Conservation (phyloP, 1,140 invertebrate genomes). For the Hycleus phaleratus region DNA sequence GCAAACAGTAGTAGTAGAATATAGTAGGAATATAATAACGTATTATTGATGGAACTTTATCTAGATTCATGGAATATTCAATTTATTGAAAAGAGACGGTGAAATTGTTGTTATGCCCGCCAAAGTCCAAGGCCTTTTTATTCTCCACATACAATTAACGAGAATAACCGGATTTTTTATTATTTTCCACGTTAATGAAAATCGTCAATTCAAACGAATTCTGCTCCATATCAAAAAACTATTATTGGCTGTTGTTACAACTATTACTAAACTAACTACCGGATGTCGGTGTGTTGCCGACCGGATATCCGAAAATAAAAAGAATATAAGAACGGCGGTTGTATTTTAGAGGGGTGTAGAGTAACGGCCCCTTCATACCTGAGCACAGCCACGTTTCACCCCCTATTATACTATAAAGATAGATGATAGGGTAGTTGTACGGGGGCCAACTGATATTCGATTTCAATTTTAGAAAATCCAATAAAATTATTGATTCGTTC, state of each 20-base stretch:
- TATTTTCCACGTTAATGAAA: neutral
- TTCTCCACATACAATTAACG: no score
- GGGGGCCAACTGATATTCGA: no score
- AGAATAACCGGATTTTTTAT: neutral
- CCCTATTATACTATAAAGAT: no score
- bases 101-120: neutral
- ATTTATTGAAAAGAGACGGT: no score
- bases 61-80: no score
- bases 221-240: neutral
- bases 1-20: no score
- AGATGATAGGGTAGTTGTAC: no score
- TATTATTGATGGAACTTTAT: no score
- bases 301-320: constrained; percentile 15
- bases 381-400: neutral
- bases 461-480: no score
- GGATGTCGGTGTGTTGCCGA: constrained; percentile 2
- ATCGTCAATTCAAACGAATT: no score
- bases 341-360: neutral
- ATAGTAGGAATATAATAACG: no score
- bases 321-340: neutral
- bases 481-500: no score
- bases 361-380: neutral
- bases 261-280: neutral
- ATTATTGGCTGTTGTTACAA: constrained; percentile 2
- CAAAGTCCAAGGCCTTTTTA: constrained; percentile 3